Base-by-base conservation (phyloP, 2,113 vertebrate species). In the Paradoxurus hermaphroditus region DNA sequence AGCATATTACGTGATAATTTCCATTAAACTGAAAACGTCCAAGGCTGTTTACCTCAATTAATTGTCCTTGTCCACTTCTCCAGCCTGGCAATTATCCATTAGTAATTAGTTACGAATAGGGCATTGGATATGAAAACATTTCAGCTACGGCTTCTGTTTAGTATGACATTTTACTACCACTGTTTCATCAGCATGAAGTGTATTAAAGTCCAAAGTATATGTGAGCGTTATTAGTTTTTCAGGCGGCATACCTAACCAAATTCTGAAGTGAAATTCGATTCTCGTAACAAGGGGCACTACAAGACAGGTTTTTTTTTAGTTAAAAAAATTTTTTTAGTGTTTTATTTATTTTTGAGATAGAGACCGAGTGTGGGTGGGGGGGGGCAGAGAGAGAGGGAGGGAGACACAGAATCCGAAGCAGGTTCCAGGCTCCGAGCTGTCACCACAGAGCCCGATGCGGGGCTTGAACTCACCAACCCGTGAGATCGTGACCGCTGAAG, bases 21-120 rank as follows among this genome's bases (percentile, higher is more conserved):
- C 90, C 98, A 97, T 97, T 96, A 97, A 97, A 97, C 98, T 96
- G 89, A 90, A 97, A 97, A 95, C 92, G 96, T 96, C 95, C 85
- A 72, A 79, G 90, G 79, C 95, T 98, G 97, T 97, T 98, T 97
- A 95, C 95, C 0, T 41, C 98, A 86, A 89, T 93, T 93, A 87
- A 93, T 93, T 97, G 97, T 97, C 96, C 94, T 96, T 97, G 97
- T 92, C 16, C 31, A 29, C 84, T 65, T 95, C 98, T 81, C 94
- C 95, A 85, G 63, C 85, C 73, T 82, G 79, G 85, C 94, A 88
- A 79, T 83, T 97, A 86, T 86, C 59, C 73, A 91, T 44, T 81
- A 82, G 86, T 96, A 92, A 94, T 6, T 91, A 95, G 95, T 89
- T 89, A 95, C 85, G 85, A 86, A 93, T 95, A 67, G 95, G 95